Percentiles rank a stretch among this genome's conserved stretches.
These are phyloP conservation scores for Syngnathoides biaculeatus DNA, from an alignment of 2,113 vertebrate genomes.

Conservation along the genomic window DNA sequence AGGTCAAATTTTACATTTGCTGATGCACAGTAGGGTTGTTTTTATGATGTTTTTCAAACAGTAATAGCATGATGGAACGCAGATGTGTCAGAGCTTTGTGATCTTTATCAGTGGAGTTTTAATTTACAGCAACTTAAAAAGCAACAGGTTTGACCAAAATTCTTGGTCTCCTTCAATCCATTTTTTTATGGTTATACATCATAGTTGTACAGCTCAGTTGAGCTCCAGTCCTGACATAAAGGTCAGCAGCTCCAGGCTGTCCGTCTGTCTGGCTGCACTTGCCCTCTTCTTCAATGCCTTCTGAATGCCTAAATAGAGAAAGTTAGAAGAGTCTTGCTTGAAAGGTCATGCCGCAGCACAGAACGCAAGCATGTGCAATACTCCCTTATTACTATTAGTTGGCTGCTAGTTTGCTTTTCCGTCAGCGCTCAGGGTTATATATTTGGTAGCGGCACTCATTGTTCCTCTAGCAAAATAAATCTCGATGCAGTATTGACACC, in stretches of 20 bases:
- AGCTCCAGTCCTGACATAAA: constrained; percentile 55
- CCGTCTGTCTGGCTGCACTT: constrained; percentile 56
- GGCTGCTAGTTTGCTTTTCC: constrained; percentile 43
- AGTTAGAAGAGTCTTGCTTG: constrained; percentile 51
- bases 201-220: constrained; percentile 49
- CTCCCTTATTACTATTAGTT: constrained; percentile 42
- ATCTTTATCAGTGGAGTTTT: not conserved
- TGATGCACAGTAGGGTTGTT: not conserved
- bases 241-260: constrained; percentile 67
- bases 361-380: constrained; percentile 43
- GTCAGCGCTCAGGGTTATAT: not conserved
- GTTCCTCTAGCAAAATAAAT: not conserved
- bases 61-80: not conserved
- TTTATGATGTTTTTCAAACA: not conserved
- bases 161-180: constrained; percentile 18
- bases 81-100: not conserved
- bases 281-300: constrained; percentile 51
- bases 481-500: not conserved
- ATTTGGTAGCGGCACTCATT: constrained; percentile 3
- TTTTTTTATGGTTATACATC: constrained; percentile 7
- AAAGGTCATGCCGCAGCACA: constrained; percentile 58
- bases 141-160: constrained; percentile 41
- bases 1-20: not conserved
- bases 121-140: constrained; percentile 19
- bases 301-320: constrained; percentile 68